These are phyloP conservation scores for Hirundichthys speculiger DNA, from an alignment of 2,113 vertebrate species.

Conservation along the genomic window DNA sequence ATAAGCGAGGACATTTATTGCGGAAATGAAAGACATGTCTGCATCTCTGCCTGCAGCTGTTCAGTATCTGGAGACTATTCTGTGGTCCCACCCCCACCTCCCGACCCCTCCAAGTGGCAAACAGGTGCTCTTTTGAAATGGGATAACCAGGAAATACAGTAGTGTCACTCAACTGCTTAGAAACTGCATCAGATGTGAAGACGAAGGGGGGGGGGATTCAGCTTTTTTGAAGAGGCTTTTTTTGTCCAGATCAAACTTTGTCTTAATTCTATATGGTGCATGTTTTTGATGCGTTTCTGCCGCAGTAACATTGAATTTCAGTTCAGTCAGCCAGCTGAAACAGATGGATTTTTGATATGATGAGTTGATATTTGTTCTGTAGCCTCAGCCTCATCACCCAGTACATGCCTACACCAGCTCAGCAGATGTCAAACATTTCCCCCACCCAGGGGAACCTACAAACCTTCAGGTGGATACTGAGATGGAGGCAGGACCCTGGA, in stretches of 20 bases:
- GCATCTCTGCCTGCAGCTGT: slow-evolving; percentile 68
- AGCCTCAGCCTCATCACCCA: slow-evolving; percentile 13
- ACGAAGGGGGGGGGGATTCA: not conserved
- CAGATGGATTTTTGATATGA: slow-evolving; percentile 25
- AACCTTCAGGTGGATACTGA: slow-evolving; percentile 18
- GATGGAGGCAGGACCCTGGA: not conserved
- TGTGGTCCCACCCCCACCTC: not conserved
- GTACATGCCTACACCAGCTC: not conserved
- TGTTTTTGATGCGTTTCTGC: slow-evolving; percentile 1
- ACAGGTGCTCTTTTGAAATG: slow-evolving; percentile 76
- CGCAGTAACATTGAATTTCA: slow-evolving; percentile 2
- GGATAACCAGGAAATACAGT: slow-evolving; percentile 51
- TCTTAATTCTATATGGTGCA: not conserved
- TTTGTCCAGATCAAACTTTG: not conserved
- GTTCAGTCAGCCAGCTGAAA: slow-evolving; percentile 8
- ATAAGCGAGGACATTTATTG: slow-evolving; percentile 24
- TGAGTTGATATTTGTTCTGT: slow-evolving; percentile 13
- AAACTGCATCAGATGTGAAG: slow-evolving; percentile 28
- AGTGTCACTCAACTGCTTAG: slow-evolving; percentile 34
- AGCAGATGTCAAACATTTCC: slow-evolving; percentile 27
- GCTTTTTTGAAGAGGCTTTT: not conserved
- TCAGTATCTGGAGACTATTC: slow-evolving; percentile 61
- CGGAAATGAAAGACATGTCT: slow-evolving; percentile 39
- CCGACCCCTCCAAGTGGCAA: slow-evolving; percentile 58
- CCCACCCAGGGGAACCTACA: not conserved